These are phyloP conservation scores for Serripes groenlandicus DNA, from an alignment of 2,888 invertebrate species.

Conservation along the genomic window DNA sequence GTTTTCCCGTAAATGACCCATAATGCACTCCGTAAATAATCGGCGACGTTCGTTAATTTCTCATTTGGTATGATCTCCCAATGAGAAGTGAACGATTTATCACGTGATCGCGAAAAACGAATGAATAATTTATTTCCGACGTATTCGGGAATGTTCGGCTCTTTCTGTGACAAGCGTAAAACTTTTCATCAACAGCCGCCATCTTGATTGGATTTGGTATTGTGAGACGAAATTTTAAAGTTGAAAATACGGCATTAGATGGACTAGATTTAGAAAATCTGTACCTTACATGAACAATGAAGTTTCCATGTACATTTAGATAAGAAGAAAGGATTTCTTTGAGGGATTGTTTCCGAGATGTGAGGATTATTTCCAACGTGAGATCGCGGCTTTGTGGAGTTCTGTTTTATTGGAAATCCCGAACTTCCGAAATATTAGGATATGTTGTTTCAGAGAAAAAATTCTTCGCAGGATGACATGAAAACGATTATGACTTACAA, in stretches of 20 bases:
- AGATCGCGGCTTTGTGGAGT: slow-evolving; percentile 64
- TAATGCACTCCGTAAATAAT: slow-evolving; percentile 34
- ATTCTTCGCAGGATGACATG: slow-evolving; percentile 40
- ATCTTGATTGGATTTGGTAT: slow-evolving; percentile 95
- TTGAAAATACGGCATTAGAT: slow-evolving; percentile 63
- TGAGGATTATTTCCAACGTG: slow-evolving; percentile 71
- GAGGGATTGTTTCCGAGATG: slow-evolving; percentile 61
- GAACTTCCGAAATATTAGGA: slow-evolving; percentile 39
- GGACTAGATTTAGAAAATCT: slow-evolving; percentile 31
- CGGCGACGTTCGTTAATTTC: slow-evolving; percentile 12
- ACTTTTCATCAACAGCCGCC: slow-evolving; percentile 98
- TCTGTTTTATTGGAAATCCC: slow-evolving; percentile 61
- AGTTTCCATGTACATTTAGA: slow-evolving; percentile 51
- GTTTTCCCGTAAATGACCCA: slow-evolving; percentile 38
- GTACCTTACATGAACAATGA: slow-evolving; percentile 46
- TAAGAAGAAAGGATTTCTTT: slow-evolving; percentile 37
- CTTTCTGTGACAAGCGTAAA: slow-evolving; percentile 97
- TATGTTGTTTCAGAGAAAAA: slow-evolving; percentile 45
- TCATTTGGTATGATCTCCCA: not conserved
- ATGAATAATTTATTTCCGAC: slow-evolving; percentile 84
- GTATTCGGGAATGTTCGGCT: slow-evolving; percentile 86
- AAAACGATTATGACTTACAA: slow-evolving; percentile 29
- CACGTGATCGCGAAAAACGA: slow-evolving; percentile 76
- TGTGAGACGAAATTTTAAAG: slow-evolving; percentile 90
- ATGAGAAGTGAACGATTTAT: not conserved